Base-by-base conservation (phyloP, 2,797 vertebrate genomes). In the Crenuchus spilurus region DNA sequence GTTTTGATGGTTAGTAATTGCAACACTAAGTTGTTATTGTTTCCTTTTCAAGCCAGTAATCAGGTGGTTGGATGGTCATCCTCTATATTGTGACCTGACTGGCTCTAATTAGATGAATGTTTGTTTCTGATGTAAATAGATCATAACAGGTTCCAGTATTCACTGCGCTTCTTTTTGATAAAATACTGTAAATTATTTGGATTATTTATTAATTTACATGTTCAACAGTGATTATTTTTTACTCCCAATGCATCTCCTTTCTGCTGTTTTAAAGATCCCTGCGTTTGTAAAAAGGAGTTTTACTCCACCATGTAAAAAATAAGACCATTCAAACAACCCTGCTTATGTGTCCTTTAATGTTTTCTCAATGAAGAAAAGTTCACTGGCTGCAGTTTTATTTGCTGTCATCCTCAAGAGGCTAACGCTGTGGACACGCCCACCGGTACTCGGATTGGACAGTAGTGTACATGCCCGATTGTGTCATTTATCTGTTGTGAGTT, bases 171-270 rank as follows among this genome's bases (percentile, higher is more conserved):
- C 64, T 52, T 72, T 72, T 70, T 96, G 97, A 95, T 98, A 96
- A 91, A 82, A 96, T 95, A 96, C 88, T 96, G 96, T 98, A 97
- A 95, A 97, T 89, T 85, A 85, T 90, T 91, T 88, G 89, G 93
- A 94, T 93, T 99, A 98, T 98, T 99, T 99, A 97, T 97, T 97
- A 91, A 93, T 93, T 71, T 66, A 94, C 88, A 90, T 89, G 92
- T 94, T 94, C 88, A 88, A 90, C 84, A 86, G 91, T 92, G 90
- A 93, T 94, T 93, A 91, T 92, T 94, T 85, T 93, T 93, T 90
- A 91, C 90, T 94, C 94, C 85, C 86, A 95, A 89, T 87, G 77
- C 82, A 72, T 86, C 87, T 90, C 89, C 92, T 90, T 85, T 87
- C 84, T 84, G 74, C 87, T 89, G 90, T 94, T 93, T 90, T 78